phyloP scores from a whole-genome alignment of 2,113 vertebrate species.

The Hemibagrus wyckioides region DNA sequence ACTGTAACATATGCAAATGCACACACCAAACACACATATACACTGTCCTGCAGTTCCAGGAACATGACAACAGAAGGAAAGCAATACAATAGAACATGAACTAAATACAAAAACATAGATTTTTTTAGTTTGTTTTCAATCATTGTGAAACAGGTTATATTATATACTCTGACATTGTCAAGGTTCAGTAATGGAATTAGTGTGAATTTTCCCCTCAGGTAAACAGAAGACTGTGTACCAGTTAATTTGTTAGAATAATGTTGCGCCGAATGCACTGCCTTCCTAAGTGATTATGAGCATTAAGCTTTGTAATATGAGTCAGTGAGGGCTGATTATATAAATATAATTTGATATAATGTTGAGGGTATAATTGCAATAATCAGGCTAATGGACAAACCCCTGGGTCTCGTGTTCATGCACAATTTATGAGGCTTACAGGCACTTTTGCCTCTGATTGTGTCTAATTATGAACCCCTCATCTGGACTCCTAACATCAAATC shows the following conservation, averaged over 20 bases:
- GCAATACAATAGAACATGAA: background rate
- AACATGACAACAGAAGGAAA: background rate
- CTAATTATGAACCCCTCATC: slow-evolving; percentile 37
- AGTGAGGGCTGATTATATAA: slow-evolving; percentile 26
- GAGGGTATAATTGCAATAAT: slow-evolving; percentile 43
- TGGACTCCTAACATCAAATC: slow-evolving; percentile 36
- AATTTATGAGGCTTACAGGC: slow-evolving; percentile 46
- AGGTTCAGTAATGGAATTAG: background rate
- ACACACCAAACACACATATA: background rate
- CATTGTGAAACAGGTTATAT: background rate
- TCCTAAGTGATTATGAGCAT: slow-evolving; percentile 22
- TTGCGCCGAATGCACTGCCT: background rate
- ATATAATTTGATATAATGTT: slow-evolving; percentile 28
- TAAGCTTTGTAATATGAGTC: slow-evolving; percentile 8
- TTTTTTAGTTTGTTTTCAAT: background rate
- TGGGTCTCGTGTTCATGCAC: slow-evolving; percentile 46
- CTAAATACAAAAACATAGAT: background rate
- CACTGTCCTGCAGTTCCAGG: background rate
- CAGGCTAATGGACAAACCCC: slow-evolving; percentile 41
- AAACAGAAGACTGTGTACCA: slow-evolving; percentile 17
- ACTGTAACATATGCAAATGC: slow-evolving; percentile 1
- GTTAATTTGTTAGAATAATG: slow-evolving; percentile 4
- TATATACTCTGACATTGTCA: background rate
- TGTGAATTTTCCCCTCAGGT: background rate
- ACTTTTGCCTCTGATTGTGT: slow-evolving; percentile 34